Conservation (phyloP, 2,113 vertebrate species). For the Sula dactylatra region DNA sequence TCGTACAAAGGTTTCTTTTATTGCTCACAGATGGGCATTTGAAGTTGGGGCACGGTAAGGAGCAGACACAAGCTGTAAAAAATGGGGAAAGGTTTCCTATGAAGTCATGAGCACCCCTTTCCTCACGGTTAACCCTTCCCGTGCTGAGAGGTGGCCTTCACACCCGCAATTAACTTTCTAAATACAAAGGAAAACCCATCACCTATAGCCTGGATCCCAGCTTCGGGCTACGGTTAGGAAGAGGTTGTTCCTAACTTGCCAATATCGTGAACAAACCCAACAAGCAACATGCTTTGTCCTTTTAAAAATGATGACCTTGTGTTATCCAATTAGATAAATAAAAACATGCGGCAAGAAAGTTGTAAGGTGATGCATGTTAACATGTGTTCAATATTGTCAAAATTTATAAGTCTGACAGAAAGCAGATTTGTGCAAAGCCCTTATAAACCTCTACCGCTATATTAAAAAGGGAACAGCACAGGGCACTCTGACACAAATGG, state of each 20-base stretch:
- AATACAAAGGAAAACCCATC: neutral
- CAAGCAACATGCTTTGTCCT: neutral
- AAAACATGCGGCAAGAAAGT: neutral
- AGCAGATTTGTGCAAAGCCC: constrained; percentile 50
- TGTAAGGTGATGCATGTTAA: constrained; percentile 22
- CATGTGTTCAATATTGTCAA: constrained; percentile 20
- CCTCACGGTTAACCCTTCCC: neutral
- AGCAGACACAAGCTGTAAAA: neutral
- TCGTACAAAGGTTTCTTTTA: neutral
- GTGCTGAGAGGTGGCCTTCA: neutral
- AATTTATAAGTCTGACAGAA: constrained; percentile 38
- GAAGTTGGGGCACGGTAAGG: neutral
- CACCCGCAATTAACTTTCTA: neutral
- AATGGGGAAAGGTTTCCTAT: neutral
- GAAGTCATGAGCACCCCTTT: neutral
- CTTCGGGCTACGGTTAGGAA: neutral
- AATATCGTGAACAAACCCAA: fast-evolving
- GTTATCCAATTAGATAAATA: neutral
- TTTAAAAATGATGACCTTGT: neutral
- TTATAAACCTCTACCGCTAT: constrained; percentile 6
- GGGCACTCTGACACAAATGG: constrained; percentile 33
- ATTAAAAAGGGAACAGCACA: constrained; percentile 40
- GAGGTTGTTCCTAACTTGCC: neutral
- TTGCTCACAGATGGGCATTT: neutral
- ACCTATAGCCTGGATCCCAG: neutral